These are phyloP conservation scores for Papilio helenus DNA, from an alignment of 1,140 invertebrate genomes.

Conservation along the genomic window DNA sequence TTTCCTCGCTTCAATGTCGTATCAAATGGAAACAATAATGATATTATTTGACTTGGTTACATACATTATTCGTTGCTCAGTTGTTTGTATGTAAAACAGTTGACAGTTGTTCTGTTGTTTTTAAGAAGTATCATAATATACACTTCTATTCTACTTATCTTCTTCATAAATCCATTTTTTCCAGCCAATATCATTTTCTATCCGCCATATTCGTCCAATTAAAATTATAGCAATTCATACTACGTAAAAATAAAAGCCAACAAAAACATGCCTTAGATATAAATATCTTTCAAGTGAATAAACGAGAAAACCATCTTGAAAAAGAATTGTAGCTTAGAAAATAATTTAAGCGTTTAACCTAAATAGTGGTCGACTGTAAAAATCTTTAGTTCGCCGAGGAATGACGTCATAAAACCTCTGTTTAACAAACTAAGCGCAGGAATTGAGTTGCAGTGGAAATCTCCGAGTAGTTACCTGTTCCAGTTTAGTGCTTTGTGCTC, in stretches of 20 bases:
- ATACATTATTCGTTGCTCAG: background rate
- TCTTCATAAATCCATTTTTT: too few species aligned
- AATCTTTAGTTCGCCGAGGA: background rate
- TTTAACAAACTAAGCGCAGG: slow-evolving; percentile 34
- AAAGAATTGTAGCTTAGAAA: background rate
- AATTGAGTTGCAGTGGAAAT: slow-evolving; percentile 36
- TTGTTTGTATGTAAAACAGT: background rate
- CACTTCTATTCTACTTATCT: background rate
- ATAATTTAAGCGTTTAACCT: slow-evolving; percentile 6
- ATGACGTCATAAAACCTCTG: slow-evolving; percentile 21
- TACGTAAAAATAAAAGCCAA: background rate
- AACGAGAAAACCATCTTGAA: background rate
- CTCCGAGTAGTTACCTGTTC: slow-evolving; percentile 26
- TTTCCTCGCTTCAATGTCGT: slow-evolving; percentile 14
- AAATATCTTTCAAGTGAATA: background rate
- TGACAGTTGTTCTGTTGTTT: background rate
- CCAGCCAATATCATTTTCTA: background rate
- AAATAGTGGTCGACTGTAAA: slow-evolving; percentile 21
- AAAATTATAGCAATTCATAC: background rate
- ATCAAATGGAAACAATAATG: slow-evolving; percentile 29
- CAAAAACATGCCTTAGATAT: background rate
- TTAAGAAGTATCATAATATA: background rate
- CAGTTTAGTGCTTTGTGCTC: slow-evolving; percentile 34
- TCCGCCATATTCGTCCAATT: background rate
- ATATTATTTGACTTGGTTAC: background rate